These are phyloP conservation scores for Cephus runcator DNA, from an alignment of 2,888 invertebrate species.

Conservation along the genomic window DNA sequence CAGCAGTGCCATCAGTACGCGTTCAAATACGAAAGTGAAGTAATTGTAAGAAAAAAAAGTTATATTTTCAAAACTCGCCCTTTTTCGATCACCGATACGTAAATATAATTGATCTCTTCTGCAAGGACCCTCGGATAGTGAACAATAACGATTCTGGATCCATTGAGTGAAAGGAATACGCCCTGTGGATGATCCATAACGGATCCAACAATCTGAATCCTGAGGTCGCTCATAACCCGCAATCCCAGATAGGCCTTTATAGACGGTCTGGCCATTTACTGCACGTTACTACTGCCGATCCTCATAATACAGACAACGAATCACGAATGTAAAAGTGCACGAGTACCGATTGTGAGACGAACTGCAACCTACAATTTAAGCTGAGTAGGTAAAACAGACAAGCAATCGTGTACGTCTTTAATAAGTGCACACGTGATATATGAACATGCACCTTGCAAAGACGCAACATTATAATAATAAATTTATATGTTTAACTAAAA, in stretches of 20 bases:
- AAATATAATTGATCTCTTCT: not conserved
- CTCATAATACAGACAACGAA: not conserved
- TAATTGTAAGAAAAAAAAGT: not conserved
- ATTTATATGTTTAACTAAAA: not conserved
- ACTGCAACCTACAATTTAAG: not conserved
- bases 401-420: not conserved
- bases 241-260: constrained; percentile 3
- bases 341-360: not conserved
- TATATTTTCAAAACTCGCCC: not conserved
- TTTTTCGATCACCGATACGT: not conserved
- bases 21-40: not conserved
- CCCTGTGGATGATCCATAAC: constrained; percentile 53
- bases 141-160: not conserved
- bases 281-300: not conserved
- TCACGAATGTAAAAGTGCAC: not conserved
- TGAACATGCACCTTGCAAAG: not conserved
- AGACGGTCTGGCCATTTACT: not conserved
- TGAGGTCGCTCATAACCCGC: not conserved
- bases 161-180: constrained; percentile 57
- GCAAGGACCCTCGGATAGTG: not conserved
- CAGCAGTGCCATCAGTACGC: not conserved
- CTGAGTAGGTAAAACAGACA: not conserved
- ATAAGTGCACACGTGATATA: not conserved
- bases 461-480: not conserved
- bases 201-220: constrained; percentile 34